Conservation (phyloP, 37 sponge, comb jelly and placozoan species). For the Axinella damicornis region DNA sequence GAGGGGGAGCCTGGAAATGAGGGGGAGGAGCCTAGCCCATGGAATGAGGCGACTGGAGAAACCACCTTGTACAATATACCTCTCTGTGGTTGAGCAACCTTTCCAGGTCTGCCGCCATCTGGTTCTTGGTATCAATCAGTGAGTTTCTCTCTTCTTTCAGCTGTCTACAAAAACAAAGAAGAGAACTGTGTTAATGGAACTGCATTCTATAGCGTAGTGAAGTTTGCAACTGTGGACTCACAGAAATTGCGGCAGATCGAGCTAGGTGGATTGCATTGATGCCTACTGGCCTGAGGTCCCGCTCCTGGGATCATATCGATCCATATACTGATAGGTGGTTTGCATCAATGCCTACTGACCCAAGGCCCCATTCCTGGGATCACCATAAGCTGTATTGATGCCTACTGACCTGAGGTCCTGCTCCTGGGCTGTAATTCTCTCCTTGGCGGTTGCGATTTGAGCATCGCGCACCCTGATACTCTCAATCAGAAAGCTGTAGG, state of each 20-base stretch:
- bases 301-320: too few relatives aligned
- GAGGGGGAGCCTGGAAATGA: too few relatives aligned
- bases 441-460: slow-evolving; percentile 14
- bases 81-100: slow-evolving; percentile 76
- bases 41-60: background rate
- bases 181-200: too few relatives aligned
- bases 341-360: too few relatives aligned
- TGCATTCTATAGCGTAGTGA: too few relatives aligned
- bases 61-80: slow-evolving; percentile 50
- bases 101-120: slow-evolving; percentile 77
- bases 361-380: too few relatives aligned
- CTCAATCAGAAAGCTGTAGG: slow-evolving; percentile 69
- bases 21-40: background rate
- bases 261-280: too few relatives aligned
- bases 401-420: slow-evolving; percentile 30
- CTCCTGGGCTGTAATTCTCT: slow-evolving; percentile 23
- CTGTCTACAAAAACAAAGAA: too few relatives aligned
- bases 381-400: too few relatives aligned
- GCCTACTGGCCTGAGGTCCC: slow-evolving; percentile 24
- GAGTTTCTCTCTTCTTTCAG: slow-evolving; percentile 34
- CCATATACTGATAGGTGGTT: too few relatives aligned
- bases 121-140: slow-evolving; percentile 56
- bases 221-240: too few relatives aligned
- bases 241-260: too few relatives aligned
- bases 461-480: slow-evolving; percentile 56